Percentiles rank a stretch among this genome's conserved stretches.
Conservation (phyloP, 2,797 vertebrate genomes). For the Tamandua tetradactyla region DNA sequence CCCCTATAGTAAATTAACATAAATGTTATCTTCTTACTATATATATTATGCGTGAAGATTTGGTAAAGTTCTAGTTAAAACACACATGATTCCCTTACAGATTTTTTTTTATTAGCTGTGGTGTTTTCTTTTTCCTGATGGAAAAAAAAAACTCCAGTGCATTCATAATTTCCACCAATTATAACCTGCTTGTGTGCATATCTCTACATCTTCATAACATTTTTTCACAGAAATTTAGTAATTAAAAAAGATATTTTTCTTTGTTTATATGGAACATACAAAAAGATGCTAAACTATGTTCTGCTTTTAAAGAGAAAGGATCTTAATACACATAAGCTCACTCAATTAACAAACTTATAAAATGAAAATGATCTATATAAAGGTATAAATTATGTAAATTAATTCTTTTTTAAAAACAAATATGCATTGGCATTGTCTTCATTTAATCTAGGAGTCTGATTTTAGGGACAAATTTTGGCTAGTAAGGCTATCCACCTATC, state of each 20-base stretch:
- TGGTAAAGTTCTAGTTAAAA: neutral
- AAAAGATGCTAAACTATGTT: neutral
- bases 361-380: neutral
- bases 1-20: constrained; percentile 50
- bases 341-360: neutral
- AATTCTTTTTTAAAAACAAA: neutral
- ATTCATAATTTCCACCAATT: neutral
- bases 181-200: neutral
- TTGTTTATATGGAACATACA: neutral
- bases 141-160: neutral
- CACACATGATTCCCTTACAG: neutral
- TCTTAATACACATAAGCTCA: neutral
- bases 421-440: neutral
- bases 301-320: neutral
- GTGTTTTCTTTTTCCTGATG: constrained; percentile 37
- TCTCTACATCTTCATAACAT: neutral
- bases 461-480: neutral
- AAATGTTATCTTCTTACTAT: constrained; percentile 39
- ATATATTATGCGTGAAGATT: constrained; percentile 20
- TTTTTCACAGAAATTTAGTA: constrained; percentile 15
- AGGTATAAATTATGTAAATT: neutral
- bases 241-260: neutral
- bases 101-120: constrained; percentile 23
- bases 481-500: neutral
- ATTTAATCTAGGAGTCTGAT: neutral